Conservation (phyloP, 2,797 vertebrate genomes). For the Danio tinwini region DNA sequence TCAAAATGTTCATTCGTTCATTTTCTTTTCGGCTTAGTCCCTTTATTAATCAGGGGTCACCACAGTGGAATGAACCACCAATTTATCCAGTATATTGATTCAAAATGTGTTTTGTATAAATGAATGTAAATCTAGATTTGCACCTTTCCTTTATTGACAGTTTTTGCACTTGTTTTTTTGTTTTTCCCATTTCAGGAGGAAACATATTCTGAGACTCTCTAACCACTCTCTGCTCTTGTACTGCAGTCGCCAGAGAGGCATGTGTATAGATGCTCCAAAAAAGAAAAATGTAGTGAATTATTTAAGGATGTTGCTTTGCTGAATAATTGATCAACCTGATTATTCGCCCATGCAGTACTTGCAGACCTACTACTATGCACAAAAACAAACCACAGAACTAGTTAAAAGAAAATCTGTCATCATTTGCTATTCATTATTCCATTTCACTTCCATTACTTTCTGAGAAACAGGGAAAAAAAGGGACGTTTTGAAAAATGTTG, state of each 20-base stretch:
- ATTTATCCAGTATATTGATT: too few relatives aligned
- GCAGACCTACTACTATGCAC: neutral
- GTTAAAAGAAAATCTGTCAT: neutral
- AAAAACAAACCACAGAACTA: neutral
- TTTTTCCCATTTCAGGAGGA: slow-evolving; percentile 16
- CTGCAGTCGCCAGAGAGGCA: neutral
- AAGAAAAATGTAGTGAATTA: slow-evolving; percentile 69
- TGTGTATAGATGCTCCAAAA: slow-evolving; percentile 45
- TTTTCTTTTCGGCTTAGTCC: too few relatives aligned
- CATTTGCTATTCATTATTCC: neutral
- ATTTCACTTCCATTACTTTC: neutral
- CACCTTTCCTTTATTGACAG: slow-evolving; percentile 30
- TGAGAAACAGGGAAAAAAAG: neutral
- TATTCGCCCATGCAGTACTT: slow-evolving; percentile 47
- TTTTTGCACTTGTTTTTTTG: slow-evolving; percentile 56
- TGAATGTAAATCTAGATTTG: neutral
- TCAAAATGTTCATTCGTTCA: neutral
- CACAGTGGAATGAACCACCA: too few relatives aligned
- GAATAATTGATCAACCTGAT: slow-evolving; percentile 73
- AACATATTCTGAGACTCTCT: neutral
- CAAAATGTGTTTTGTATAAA: neutral
- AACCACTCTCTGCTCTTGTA: neutral
- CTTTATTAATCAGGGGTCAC: too few relatives aligned
- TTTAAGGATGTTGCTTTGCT: slow-evolving; percentile 68
- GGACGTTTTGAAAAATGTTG: neutral